Conservation (phyloP, 1,140 invertebrate species). For the Sycophaga agraensis region DNA sequence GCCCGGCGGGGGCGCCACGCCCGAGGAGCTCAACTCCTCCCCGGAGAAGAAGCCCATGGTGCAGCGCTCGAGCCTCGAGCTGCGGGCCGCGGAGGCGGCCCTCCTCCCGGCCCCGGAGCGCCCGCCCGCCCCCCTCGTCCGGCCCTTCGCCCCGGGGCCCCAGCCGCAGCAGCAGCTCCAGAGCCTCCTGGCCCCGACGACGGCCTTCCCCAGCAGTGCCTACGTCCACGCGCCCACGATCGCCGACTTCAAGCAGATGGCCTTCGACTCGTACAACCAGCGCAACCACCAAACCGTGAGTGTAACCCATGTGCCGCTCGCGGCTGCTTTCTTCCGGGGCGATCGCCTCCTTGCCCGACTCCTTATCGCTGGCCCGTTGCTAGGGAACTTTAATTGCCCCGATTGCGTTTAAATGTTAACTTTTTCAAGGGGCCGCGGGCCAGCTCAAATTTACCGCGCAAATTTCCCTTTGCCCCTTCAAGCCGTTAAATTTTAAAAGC, state of each 20-base stretch:
- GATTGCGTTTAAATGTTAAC: too few species aligned
- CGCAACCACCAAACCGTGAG: slow-evolving; percentile 51
- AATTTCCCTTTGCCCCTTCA: too few species aligned
- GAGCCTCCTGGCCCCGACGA: not conserved
- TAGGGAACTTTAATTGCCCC: too few species aligned
- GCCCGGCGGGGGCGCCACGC: slow-evolving; percentile 32
- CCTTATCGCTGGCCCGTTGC: too few species aligned
- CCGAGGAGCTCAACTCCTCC: slow-evolving; percentile 29
- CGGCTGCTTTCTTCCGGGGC: too few species aligned
- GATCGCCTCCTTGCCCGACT: too few species aligned
- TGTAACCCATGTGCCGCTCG: not conserved
- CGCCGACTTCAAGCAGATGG: slow-evolving; percentile 52
- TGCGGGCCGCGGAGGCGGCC: not conserved
- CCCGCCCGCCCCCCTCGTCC: slow-evolving; percentile 38
- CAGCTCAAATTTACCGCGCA: too few species aligned
- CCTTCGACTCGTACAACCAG: slow-evolving; percentile 52
- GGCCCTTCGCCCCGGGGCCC: slow-evolving; percentile 44
- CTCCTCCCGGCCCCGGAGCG: slow-evolving; percentile 39
- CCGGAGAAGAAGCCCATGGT: slow-evolving; percentile 49
- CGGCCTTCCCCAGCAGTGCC: not conserved
- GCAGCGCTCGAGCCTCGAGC: slow-evolving; percentile 26
- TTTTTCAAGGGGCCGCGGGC: too few species aligned
- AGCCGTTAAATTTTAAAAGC: too few species aligned
- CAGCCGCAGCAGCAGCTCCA: slow-evolving; percentile 17
- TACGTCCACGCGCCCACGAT: slow-evolving; percentile 46